These are phyloP conservation scores for Synanceia verrucosa DNA, from an alignment of 2,797 vertebrate genomes.

Conservation along the genomic window DNA sequence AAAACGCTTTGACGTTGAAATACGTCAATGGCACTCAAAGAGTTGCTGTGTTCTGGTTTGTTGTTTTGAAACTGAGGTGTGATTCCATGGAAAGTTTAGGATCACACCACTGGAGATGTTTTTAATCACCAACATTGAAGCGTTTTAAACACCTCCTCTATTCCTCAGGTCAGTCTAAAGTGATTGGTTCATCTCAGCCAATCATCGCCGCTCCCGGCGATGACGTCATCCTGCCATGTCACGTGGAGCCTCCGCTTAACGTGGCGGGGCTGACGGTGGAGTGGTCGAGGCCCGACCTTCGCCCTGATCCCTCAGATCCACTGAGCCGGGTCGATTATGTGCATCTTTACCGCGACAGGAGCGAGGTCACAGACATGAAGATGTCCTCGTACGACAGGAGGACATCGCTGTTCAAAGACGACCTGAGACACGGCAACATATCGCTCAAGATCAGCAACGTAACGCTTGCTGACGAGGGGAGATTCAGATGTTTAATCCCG, in stretches of 20 bases:
- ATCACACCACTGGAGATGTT: neutral
- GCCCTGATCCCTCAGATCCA: neutral
- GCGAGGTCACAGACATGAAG: slow-evolving; percentile 20
- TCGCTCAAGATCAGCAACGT: slow-evolving; percentile 29
- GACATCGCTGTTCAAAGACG: neutral
- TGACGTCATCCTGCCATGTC: slow-evolving; percentile 34
- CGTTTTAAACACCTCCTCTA: neutral
- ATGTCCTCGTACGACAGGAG: neutral
- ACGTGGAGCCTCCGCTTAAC: neutral
- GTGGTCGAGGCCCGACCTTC: slow-evolving; percentile 25
- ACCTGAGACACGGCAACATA: neutral
- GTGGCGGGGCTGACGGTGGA: slow-evolving; percentile 11
- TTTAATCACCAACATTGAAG: neutral
- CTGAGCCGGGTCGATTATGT: slow-evolving; percentile 11
- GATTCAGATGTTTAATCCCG: slow-evolving; percentile 30
- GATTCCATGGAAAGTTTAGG: neutral
- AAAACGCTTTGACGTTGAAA: no score
- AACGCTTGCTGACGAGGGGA: slow-evolving; percentile 2
- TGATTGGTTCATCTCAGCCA: neutral
- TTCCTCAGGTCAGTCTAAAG: slow-evolving; percentile 1
- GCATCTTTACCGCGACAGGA: slow-evolving; percentile 12
- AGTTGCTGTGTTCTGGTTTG: no score
- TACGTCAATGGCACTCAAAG: no score
- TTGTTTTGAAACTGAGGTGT: rapidly evolving
- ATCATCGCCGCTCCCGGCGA: slow-evolving; percentile 15